phyloP scores from a whole-genome alignment of 2,797 vertebrate genomes.

The Lophura swinhoii region DNA sequence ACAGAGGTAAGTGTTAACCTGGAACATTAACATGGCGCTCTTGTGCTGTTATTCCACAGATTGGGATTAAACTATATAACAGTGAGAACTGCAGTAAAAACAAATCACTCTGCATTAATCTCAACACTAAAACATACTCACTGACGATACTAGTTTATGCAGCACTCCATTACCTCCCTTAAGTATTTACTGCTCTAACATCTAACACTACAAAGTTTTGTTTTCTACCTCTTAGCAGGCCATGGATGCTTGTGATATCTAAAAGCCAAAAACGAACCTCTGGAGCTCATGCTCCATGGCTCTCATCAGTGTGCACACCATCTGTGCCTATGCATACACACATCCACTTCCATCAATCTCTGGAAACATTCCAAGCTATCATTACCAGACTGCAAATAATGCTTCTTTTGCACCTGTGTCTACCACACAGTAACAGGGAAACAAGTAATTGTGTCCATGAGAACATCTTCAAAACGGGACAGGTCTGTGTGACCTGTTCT shows the following conservation, averaged over 20 bases:
- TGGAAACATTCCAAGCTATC: background rate
- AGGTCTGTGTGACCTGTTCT: background rate
- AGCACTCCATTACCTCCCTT: background rate
- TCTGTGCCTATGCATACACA: background rate
- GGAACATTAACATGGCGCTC: background rate
- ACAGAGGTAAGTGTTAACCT: background rate
- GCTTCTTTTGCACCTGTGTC: background rate
- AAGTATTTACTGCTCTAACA: slow-evolving; percentile 1
- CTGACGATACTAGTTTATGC: slow-evolving; percentile 17
- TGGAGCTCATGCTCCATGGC: background rate
- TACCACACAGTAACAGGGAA: background rate
- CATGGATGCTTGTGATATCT: background rate
- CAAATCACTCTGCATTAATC: background rate
- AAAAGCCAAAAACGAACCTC: background rate
- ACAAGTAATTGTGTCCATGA: background rate
- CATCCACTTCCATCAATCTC: background rate
- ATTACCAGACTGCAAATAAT: background rate
- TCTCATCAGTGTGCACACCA: background rate
- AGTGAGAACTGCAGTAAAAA: slow-evolving; percentile 6
- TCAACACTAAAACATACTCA: slow-evolving; percentile 11
- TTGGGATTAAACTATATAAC: background rate
- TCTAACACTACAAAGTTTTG: background rate
- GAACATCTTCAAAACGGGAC: background rate
- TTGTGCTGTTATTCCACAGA: background rate
- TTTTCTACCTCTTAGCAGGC: background rate